Evolutionary conservation across 2,113 vertebrate genomes (phyloP).

Genomic region (Trochalopteron elliotii): DNA sequence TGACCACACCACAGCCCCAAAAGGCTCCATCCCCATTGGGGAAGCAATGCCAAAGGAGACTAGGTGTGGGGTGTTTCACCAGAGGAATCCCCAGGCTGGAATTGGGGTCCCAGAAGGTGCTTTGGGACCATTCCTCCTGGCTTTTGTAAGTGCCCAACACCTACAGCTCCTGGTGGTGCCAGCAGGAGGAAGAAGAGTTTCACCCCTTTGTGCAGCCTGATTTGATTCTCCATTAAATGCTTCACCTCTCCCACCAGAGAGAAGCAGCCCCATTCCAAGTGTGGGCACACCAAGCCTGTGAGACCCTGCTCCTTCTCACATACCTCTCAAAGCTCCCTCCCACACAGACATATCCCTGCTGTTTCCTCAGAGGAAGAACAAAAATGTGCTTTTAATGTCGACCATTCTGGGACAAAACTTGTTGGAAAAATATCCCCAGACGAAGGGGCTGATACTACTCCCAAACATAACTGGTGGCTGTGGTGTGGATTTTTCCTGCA

Average conservation of each 20-base stretch:
- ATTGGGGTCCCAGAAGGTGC: fast-evolving
- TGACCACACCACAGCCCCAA: background rate
- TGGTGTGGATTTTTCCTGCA: background rate
- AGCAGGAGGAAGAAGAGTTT: background rate
- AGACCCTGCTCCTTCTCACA: background rate
- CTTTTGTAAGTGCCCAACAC: background rate
- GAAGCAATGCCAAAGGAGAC: background rate
- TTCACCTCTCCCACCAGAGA: background rate
- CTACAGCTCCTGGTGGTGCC: background rate
- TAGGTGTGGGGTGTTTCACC: background rate
- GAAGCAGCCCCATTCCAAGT: background rate
- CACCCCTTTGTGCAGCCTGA: background rate
- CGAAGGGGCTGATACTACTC: background rate
- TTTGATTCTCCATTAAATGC: background rate
- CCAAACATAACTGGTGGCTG: background rate
- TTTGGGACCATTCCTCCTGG: background rate
- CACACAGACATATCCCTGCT: background rate
- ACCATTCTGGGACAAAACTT: background rate
- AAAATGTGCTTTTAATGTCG: background rate
- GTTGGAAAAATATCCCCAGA: background rate
- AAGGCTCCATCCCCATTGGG: background rate
- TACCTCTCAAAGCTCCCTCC: background rate
- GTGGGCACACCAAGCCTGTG: background rate
- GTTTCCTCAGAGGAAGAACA: background rate
- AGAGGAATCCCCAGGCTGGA: background rate